Evolutionary conservation across 1,140 invertebrate genomes (phyloP), one percentile per base, ranked within the genome.

Genomic region (Lepidotrigona ventralis): DNA sequence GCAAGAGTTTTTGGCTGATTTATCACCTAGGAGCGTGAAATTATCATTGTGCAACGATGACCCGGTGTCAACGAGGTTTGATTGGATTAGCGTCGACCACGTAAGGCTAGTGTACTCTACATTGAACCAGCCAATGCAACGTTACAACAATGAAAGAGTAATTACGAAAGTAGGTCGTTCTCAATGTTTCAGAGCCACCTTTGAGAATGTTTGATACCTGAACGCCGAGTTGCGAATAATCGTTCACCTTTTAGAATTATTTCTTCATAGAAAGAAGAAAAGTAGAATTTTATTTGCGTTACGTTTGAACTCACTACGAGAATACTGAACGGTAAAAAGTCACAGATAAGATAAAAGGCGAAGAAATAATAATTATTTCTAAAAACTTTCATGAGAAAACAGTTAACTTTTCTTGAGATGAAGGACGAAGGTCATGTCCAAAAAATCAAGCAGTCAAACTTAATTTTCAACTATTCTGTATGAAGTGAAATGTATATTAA

Each of bases 91-190:
- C 53, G 83, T 83, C 74, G 64, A 64, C 53, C 73, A 76, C 86
- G 72, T 71, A 79, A 79, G 86, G 60, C 76, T 70, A 54, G 66
- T 54, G 54, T 33, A 81, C 79, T 71, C 71, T 19, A 53, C 29
- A 71, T 51, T 51, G 46, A 69, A 60, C 33, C 58, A 77, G 70
- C 77, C 58, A 26, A 77, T 60, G 58, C 26, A 56, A n/a, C 66
- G 79, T 74, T 72, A 71, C 83, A 80, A 84, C 83, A 88, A 88
- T 79, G 86, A 86, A 73, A 21, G 84, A 73, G 66, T 84, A 84
- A 88, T 89, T 84, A 82, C 54, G 71, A 86, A 89, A 89, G 86
- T 88, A 64, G 87, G 87, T 71, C 87, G 60, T 77, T 79, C 69
- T 68, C 68, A 73, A 51, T 53, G 74, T 72, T 81, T 85, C 79